A percentile compares a stretch with the other conserved stretches of the same genome.
phyloP scores from a whole-genome alignment of 2,888 invertebrate species.

The Dicyrtomina minuta region DNA sequence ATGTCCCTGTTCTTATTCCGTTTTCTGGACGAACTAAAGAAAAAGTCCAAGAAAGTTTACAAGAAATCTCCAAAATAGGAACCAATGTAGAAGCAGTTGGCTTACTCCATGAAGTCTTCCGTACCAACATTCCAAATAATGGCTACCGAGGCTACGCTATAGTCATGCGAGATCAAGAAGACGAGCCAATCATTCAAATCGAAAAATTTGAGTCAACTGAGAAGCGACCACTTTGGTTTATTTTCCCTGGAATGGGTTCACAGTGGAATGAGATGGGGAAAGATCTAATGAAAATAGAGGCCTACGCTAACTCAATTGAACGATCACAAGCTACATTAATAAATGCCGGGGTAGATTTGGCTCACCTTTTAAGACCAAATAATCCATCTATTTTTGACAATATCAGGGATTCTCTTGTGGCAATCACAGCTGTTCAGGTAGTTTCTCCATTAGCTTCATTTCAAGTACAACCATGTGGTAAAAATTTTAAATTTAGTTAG shows the following conservation, averaged over 20 bases:
- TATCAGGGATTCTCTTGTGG: conserved; percentile 83
- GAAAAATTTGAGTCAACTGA: conserved; percentile 2
- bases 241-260: conserved; percentile 97
- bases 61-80: no score
- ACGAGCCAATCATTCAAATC: conserved; percentile 16
- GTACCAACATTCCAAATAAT: conserved; percentile 23
- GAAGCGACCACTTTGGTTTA: conserved; percentile 76
- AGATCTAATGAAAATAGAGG: conserved; percentile 76
- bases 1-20: no score
- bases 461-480: no score
- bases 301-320: conserved; percentile 60
- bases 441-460: no score
- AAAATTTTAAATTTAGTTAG: no score
- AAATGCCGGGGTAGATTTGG: conserved; percentile 78
- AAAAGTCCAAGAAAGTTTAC: no score
- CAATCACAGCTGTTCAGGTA: conserved; percentile 58
- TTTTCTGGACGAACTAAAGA: no score
- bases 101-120: no score
- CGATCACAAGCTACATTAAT: conserved; percentile 72
- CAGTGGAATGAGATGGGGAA: conserved; percentile 97
- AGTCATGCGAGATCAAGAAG: no score
- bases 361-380: conserved; percentile 65
- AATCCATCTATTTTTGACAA: conserved; percentile 68
- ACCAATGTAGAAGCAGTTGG: no score
- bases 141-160: conserved; percentile 25